Base-by-base conservation (phyloP, 2,113 vertebrate species). In the Strigops habroptila region DNA sequence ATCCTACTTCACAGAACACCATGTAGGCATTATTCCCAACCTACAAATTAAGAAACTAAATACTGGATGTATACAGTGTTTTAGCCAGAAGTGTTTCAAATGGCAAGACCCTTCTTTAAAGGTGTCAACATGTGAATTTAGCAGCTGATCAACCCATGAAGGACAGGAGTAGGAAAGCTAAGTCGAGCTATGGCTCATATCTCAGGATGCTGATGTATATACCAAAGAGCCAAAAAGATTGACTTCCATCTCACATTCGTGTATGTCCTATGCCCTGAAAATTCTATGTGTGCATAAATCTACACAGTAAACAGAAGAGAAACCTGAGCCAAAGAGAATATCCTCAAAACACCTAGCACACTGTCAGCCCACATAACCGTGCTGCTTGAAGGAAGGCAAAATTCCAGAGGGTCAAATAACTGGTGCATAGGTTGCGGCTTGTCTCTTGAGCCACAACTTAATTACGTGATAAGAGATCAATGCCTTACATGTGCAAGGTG, bases 171-270 rank as follows among this genome's bases (percentile, higher is more conserved):
- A 48, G 37, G 31, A 63, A 52, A 83, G 69, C 27, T 7, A 37
- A 7, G 10, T 25, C 3, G 2, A 86, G 33, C 27, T 25, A 49
- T 4, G 1, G 18, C 6, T 55, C 3, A 0, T 6, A 5, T 35
- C 28, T 86, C 67, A 53, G 67, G 52, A 53, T 63, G 37, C 46
- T 80, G 55, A 14, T 16, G 9, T 17, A 16, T 39, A 27, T 37
- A 73, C 18, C 31, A 53, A 65, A 37, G 6, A 68, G 14, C 5
- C 23, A 44, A 48, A 80, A 52, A 48, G 22, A 24, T 24, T 30
- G 37, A 21, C 15, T 31, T 49, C 27, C 19, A n/a, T 55, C 81
- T 77, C 43, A n/a, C 30, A 37, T 65, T 31, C 2, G 1, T 55
- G 49, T 21, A 12, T 2, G 1, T 55, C 35, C 22, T 33, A 16